These are phyloP conservation scores for Trichomalopsis sarcophagae DNA, from an alignment of 1,140 invertebrate genomes.

Conservation along the genomic window DNA sequence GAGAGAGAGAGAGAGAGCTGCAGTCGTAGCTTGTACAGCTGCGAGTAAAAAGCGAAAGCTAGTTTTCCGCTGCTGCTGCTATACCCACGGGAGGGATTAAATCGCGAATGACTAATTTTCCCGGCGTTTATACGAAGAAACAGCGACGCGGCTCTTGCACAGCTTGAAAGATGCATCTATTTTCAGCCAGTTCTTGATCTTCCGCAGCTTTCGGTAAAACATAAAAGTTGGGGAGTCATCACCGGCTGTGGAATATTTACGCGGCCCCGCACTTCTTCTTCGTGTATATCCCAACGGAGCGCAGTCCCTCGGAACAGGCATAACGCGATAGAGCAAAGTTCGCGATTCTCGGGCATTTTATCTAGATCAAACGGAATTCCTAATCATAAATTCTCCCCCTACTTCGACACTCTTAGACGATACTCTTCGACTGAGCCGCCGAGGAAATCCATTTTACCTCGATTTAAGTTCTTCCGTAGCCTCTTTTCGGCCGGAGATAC, in stretches of 20 bases:
- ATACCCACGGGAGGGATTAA: conserved; percentile 18
- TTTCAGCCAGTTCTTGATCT: not conserved
- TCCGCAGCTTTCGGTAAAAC: not conserved
- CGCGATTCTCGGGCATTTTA: too few species aligned
- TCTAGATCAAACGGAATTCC: conserved; percentile 6
- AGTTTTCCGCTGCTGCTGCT: not conserved
- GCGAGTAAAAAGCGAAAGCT: conserved; percentile 20
- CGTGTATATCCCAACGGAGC: not conserved
- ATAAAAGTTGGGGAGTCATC: not conserved
- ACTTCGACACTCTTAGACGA: not conserved
- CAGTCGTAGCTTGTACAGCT: not conserved
- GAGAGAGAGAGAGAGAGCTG: not conserved
- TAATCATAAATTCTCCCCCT: conserved; percentile 7
- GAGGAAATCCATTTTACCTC: not conserved
- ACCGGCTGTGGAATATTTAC: not conserved
- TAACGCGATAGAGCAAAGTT: not conserved
- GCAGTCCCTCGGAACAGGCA: not conserved
- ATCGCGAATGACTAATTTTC: conserved; percentile 38
- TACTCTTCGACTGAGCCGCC: not conserved
- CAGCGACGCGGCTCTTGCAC: not conserved
- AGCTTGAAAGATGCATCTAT: too few species aligned
- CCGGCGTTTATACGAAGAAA: conserved; percentile 10
- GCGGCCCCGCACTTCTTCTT: not conserved
- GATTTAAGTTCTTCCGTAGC: not conserved
- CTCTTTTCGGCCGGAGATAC: not conserved